These are phyloP conservation scores for Coenonympha glycerion DNA, from an alignment of 2,888 invertebrate species.

Conservation along the genomic window DNA sequence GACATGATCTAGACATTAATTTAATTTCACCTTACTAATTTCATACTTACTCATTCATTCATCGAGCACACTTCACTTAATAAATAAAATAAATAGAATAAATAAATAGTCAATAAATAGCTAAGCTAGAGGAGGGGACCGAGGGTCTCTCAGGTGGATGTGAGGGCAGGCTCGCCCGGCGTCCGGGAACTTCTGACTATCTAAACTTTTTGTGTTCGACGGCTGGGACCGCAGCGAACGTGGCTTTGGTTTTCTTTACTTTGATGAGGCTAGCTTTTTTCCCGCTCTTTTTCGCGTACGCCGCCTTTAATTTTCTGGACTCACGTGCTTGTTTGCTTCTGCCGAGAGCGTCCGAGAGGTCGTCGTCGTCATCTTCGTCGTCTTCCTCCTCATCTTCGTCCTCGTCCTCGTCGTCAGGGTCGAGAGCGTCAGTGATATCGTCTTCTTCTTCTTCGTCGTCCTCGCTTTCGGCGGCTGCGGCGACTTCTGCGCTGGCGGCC, in stretches of 20 bases:
- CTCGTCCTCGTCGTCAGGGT: constrained; percentile 79
- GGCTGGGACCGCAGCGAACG: constrained; percentile 62
- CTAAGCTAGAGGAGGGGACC: constrained; percentile 73
- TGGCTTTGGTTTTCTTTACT: constrained; percentile 74
- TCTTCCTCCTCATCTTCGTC: constrained; percentile 81
- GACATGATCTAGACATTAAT: constrained; percentile 78
- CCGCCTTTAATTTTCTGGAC: constrained; percentile 82
- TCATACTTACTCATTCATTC: constrained; percentile 73
- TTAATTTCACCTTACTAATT: constrained; percentile 68
- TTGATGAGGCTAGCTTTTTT: constrained; percentile 71
- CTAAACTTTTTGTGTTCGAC: constrained; percentile 75
- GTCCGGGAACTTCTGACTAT: constrained; percentile 60
- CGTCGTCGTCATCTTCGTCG: constrained; percentile 79
- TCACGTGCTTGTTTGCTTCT: constrained; percentile 84
- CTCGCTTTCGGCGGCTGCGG: constrained; percentile 56
- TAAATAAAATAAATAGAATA: constrained; percentile 78
- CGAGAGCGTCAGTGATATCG: constrained; percentile 73
- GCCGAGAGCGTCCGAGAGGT: constrained; percentile 79
- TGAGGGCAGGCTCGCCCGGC: constrained; percentile 53
- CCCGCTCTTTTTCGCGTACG: constrained; percentile 64
- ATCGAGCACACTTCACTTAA: constrained; percentile 74
- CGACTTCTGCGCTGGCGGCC: constrained; percentile 46
- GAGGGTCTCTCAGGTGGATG: constrained; percentile 67
- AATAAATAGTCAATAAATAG: constrained; percentile 77
- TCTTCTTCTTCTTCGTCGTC: constrained; percentile 79